These are phyloP conservation scores for Psephotus haematonotus DNA, from an alignment of 2,113 vertebrate genomes.

Conservation along the genomic window DNA sequence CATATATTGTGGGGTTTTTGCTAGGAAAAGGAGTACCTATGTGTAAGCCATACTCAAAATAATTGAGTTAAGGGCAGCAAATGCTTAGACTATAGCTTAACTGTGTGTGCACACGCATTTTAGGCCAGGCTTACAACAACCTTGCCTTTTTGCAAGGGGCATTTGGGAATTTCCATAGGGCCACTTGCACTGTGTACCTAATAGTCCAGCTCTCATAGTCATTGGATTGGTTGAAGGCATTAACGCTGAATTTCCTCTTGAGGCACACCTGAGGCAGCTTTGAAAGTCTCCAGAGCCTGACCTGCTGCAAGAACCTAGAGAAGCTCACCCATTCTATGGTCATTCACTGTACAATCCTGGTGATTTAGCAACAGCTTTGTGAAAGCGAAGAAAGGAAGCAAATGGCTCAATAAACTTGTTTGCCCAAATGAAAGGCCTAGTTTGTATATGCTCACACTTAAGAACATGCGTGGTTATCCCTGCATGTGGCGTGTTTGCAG, in stretches of 20 bases:
- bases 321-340: neutral
- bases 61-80: neutral
- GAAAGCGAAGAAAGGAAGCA: neutral
- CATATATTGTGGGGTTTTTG: neutral
- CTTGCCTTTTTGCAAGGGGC: neutral
- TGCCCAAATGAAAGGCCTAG: neutral
- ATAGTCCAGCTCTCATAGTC: neutral
- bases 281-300: neutral
- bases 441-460: neutral
- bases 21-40: neutral
- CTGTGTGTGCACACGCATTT: neutral
- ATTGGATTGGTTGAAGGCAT: neutral
- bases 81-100: neutral
- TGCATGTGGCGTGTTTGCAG: accelerated
- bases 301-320: neutral
- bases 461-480: neutral
- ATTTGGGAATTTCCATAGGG: neutral
- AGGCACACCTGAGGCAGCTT: neutral
- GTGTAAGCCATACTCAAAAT: neutral
- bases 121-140: neutral
- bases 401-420: neutral
- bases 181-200: neutral
- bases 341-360: neutral
- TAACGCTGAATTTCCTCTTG: neutral
- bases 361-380: neutral